A percentile compares a stretch with the other conserved stretches of the same genome.
These are phyloP conservation scores for Tapirus indicus DNA, from an alignment of 2,797 vertebrate genomes.

Conservation along the genomic window DNA sequence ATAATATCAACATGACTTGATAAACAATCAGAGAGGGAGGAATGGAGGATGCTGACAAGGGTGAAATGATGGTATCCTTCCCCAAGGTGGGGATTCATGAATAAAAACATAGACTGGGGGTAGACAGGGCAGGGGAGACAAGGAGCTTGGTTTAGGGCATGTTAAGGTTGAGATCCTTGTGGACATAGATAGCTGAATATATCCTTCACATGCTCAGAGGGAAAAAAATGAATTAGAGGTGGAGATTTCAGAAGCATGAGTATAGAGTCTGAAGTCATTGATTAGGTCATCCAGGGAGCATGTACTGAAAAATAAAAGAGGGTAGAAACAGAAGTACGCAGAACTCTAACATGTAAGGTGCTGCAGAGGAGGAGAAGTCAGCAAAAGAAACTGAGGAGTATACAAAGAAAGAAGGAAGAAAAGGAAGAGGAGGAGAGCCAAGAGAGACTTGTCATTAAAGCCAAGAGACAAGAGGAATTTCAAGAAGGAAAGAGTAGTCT, in stretches of 20 bases:
- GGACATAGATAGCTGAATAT: background rate
- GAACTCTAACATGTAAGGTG: background rate
- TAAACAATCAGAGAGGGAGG: background rate
- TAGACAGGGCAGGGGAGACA: background rate
- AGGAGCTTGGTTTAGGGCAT: background rate
- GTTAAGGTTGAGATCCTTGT: background rate
- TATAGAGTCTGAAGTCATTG: background rate
- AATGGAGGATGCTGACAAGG: background rate
- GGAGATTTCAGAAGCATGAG: background rate
- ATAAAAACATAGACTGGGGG: background rate
- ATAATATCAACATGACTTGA: background rate
- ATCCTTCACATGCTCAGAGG: background rate
- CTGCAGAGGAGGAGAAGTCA: background rate
- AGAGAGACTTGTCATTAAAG: background rate
- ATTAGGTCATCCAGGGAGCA: background rate
- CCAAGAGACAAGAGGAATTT: background rate
- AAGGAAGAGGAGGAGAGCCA: background rate
- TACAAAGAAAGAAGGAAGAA: background rate
- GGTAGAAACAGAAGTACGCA: background rate
- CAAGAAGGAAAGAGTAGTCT: background rate
- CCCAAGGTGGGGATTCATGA: background rate
- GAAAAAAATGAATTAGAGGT: background rate
- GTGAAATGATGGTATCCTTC: background rate
- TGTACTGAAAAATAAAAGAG: background rate
- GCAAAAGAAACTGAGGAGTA: background rate